phyloP scores from a whole-genome alignment of 2,888 invertebrate genomes.

The Cataglyphis rosenhaueri region DNA sequence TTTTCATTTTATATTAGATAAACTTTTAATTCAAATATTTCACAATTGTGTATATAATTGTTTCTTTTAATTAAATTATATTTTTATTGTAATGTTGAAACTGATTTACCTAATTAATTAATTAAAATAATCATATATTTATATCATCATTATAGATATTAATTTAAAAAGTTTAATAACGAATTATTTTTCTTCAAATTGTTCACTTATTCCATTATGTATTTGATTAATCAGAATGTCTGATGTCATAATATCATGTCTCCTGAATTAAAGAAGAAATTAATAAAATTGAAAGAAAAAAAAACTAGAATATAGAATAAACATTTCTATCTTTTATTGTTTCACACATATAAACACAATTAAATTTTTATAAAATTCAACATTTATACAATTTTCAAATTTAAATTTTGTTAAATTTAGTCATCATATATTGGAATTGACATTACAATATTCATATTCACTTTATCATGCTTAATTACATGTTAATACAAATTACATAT shows the following conservation, averaged over 20 bases:
- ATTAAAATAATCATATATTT: not conserved
- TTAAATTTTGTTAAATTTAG: constrained; percentile 26
- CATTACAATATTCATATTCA: not conserved
- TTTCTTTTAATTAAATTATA: not conserved
- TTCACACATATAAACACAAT: constrained; percentile 6
- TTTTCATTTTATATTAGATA: not conserved
- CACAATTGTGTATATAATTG: not conserved
- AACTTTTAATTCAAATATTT: not conserved
- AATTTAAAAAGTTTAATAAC: not conserved
- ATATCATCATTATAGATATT: not conserved
- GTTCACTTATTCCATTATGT: not conserved
- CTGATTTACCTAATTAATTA: not conserved
- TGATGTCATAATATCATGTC: not conserved
- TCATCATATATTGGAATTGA: not conserved
- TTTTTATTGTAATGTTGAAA: not conserved
- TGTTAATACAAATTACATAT: not conserved
- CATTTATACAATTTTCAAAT: constrained; percentile 28
- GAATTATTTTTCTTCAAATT: not conserved
- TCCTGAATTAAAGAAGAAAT: not conserved
- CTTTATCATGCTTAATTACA: constrained; percentile 1
- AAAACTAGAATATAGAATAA: not conserved
- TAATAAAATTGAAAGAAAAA: not conserved
- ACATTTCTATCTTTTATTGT: not conserved
- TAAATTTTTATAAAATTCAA: constrained; percentile 1
- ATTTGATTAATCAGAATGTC: not conserved